Conservation (phyloP, 2,113 vertebrate species). For the Oncorhynchus nerka region DNA sequence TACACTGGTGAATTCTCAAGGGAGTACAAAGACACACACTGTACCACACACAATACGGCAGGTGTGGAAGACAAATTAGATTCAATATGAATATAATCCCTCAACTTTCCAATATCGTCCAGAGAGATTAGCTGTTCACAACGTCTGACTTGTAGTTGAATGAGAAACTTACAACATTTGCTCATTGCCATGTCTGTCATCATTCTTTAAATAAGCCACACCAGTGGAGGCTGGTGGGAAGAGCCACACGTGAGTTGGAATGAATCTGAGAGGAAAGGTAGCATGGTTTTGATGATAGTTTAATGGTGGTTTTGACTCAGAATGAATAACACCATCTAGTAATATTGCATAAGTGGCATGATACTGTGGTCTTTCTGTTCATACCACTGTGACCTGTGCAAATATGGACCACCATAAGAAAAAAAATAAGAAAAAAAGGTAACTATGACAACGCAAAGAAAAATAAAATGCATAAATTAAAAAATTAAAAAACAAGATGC, state of each 20-base stretch:
- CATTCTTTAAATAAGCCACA: conserved; percentile 33
- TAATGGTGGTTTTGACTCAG: not conserved
- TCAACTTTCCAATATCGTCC: conserved; percentile 49
- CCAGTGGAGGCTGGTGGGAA: too few species aligned
- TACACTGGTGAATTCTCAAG: conserved; percentile 58
- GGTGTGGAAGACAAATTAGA: conserved; percentile 61
- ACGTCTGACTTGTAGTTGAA: conserved; percentile 36
- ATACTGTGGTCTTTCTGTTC: not conserved
- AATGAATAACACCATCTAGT: too few species aligned
- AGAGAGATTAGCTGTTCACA: conserved; percentile 47
- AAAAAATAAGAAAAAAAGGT: not conserved
- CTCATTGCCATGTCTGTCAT: conserved; percentile 49
- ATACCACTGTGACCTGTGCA: not conserved
- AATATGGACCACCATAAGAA: too few species aligned
- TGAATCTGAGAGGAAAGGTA: not conserved
- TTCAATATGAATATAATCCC: conserved; percentile 65
- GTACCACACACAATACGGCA: conserved; percentile 59
- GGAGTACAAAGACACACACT: conserved; percentile 71
- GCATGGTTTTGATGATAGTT: not conserved
- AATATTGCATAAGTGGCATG: not conserved
- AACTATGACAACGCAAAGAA: not conserved
- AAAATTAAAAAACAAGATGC: not conserved
- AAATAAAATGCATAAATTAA: not conserved
- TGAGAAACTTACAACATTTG: not conserved
- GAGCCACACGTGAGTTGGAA: too few species aligned